Evolutionary conservation across 1,140 invertebrate genomes (phyloP).

Genomic region (Thereuonema tuberculata): DNA sequence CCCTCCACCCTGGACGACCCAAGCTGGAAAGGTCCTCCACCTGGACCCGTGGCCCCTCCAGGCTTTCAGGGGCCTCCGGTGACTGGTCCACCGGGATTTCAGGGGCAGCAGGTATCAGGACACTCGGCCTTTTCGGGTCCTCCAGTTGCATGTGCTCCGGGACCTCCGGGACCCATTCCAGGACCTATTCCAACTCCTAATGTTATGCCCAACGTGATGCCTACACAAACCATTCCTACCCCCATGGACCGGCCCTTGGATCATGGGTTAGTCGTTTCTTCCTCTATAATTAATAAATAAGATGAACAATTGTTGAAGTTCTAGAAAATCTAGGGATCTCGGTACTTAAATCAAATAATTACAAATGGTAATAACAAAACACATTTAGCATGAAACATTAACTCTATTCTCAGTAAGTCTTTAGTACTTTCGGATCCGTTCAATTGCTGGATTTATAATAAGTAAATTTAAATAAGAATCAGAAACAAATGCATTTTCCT

Average conservation of each 20-base stretch:
- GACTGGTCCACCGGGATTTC: conserved; percentile 2
- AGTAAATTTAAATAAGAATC: no score
- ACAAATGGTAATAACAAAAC: no score
- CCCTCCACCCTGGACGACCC: conserved; percentile 11
- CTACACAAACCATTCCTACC: not conserved
- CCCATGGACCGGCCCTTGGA: conserved; percentile 3
- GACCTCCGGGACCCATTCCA: conserved; percentile 1
- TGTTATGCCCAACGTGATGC: conserved; percentile 5
- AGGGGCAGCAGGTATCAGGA: not conserved
- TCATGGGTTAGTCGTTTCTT: conserved; percentile 6
- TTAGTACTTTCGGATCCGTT: no score
- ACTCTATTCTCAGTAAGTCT: no score
- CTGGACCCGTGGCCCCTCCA: not conserved
- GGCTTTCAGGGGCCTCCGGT: conserved; percentile 3
- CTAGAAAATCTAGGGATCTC: no score
- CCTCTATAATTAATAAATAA: no score
- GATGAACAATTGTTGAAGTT: not conserved
- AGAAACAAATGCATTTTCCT: no score
- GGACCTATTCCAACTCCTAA: not conserved
- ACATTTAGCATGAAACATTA: no score
- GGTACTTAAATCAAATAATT: no score
- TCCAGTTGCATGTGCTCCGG: not conserved
- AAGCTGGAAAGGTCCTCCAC: conserved; percentile 6
- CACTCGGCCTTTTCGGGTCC: not conserved
- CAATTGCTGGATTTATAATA: no score